Conservation (phyloP, 2,797 vertebrate species). For the Diplodus sargus region DNA sequence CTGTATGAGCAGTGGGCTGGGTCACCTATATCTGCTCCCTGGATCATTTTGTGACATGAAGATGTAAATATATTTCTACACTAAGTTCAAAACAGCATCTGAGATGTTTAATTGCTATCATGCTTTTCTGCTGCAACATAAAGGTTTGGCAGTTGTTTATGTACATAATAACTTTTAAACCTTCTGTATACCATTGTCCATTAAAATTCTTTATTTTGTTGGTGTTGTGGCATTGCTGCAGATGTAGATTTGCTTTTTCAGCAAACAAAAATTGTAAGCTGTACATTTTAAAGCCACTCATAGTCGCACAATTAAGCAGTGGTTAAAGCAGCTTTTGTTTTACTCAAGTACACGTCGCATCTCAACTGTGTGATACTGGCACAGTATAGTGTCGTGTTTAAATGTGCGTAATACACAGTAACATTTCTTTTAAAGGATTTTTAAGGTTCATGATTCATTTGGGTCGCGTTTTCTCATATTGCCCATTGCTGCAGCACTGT, state of each 20-base stretch:
- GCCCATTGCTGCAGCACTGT: too few relatives aligned
- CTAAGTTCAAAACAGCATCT: too few relatives aligned
- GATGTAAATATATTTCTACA: background rate
- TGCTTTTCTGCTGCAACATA: background rate
- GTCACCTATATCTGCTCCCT: background rate
- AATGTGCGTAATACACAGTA: too few relatives aligned
- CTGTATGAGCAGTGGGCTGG: background rate
- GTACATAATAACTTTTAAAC: background rate
- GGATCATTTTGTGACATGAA: background rate
- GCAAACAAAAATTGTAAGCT: background rate
- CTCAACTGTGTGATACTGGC: too few relatives aligned
- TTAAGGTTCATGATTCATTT: too few relatives aligned
- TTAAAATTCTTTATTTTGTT: background rate
- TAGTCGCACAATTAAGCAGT: background rate
- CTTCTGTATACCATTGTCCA: background rate
- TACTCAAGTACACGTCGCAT: too few relatives aligned
- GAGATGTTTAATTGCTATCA: background rate
- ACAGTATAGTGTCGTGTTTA: too few relatives aligned
- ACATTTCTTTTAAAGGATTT: too few relatives aligned
- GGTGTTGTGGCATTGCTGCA: background rate
- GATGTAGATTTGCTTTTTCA: background rate
- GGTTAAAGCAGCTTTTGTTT: background rate
- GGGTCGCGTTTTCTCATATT: too few relatives aligned
- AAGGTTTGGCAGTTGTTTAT: background rate
- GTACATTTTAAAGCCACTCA: background rate